Percentiles rank a stretch among this genome's conserved stretches.
Conservation (phyloP, 2,797 vertebrate genomes). For the Glyptemys insculpta region DNA sequence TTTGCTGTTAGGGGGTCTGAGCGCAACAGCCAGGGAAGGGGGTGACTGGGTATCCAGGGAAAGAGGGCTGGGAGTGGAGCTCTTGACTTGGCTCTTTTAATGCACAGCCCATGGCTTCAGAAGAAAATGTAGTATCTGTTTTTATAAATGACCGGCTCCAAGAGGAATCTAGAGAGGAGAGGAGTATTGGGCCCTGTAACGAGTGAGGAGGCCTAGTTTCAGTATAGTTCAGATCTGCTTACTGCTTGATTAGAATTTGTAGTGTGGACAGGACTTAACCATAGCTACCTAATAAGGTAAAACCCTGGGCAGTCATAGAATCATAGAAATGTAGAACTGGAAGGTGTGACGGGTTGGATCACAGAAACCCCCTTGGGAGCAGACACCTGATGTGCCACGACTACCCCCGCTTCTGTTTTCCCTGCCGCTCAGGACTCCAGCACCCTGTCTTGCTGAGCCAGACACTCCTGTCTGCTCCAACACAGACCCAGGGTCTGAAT, state of each 20-base stretch:
- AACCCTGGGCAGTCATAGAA: neutral
- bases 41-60: neutral
- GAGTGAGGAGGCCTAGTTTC: neutral
- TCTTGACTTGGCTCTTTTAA: neutral
- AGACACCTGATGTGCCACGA: too few relatives aligned
- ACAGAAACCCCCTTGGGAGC: too few relatives aligned
- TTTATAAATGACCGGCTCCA: neutral
- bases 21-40: neutral
- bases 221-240: neutral
- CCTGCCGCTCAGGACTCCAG: too few relatives aligned
- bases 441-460: too few relatives aligned
- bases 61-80: neutral
- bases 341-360: neutral
- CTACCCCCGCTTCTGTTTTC: too few relatives aligned
- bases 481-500: too few relatives aligned
- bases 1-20: neutral
- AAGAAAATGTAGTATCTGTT: neutral
- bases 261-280: neutral
- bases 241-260: neutral
- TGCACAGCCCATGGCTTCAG: neutral
- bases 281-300: rapidly evolving
- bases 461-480: too few relatives aligned
- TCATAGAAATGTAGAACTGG: neutral
- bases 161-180: neutral
- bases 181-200: neutral